phyloP scores from a whole-genome alignment of 2,113 vertebrate genomes.

The Melanotaenia duboulayi region DNA sequence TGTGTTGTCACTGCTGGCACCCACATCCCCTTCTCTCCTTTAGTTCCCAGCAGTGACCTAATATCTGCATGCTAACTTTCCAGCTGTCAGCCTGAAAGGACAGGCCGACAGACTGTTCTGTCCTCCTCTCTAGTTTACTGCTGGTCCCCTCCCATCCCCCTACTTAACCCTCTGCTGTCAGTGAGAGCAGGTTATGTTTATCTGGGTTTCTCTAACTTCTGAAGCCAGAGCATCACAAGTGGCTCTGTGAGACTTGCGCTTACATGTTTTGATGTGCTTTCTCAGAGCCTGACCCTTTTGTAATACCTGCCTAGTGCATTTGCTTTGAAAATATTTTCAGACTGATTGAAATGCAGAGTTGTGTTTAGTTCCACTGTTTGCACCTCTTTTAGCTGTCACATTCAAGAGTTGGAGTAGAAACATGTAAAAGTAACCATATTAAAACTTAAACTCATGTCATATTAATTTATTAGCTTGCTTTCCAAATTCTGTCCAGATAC shows the following conservation, averaged over 20 bases:
- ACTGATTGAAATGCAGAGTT: conserved; percentile 49
- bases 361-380: background rate
- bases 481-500: background rate
- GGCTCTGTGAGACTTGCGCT: conserved; percentile 41
- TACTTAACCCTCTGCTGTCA: conserved; percentile 35
- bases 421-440: background rate
- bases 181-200: conserved; percentile 66
- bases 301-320: conserved; percentile 47
- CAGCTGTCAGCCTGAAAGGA: conserved; percentile 50
- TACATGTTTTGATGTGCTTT: conserved; percentile 62
- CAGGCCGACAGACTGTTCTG: conserved; percentile 5
- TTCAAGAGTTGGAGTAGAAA: conserved; percentile 14
- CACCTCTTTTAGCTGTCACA: conserved; percentile 5
- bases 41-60: conserved; percentile 60
- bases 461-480: background rate
- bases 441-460: background rate
- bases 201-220: conserved; percentile 31
- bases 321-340: conserved; percentile 57
- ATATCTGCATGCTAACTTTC: conserved; percentile 55
- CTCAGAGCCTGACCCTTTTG: conserved; percentile 43
- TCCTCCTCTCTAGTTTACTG: conserved; percentile 25
- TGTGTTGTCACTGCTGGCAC: conserved; percentile 55
- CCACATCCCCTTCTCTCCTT: conserved; percentile 1
- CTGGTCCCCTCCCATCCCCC: conserved; percentile 5
- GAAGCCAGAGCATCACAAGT: conserved; percentile 39